These are phyloP conservation scores for Latrodectus elegans DNA, from an alignment of 2,888 invertebrate species.

Conservation along the genomic window DNA sequence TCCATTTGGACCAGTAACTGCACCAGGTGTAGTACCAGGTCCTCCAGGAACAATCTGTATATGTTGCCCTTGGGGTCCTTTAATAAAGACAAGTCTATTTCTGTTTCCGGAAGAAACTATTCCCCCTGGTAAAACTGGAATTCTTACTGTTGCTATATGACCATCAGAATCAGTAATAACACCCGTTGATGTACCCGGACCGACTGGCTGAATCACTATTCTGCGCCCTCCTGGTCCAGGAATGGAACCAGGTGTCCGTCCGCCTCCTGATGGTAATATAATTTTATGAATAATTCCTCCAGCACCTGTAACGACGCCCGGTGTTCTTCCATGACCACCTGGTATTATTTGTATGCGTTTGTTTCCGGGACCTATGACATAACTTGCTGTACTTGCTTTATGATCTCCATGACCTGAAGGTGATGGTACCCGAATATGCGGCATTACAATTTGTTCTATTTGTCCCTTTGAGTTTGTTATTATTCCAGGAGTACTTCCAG, in stretches of 20 bases:
- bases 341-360: neutral
- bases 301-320: neutral
- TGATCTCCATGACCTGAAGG: neutral
- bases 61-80: constrained; percentile 14
- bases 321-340: neutral
- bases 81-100: constrained; percentile 1
- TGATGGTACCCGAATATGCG: neutral
- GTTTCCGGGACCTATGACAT: neutral
- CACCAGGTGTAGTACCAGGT: constrained; percentile 40
- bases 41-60: constrained; percentile 21
- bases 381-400: neutral
- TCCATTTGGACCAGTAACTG: constrained; percentile 21
- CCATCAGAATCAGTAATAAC: constrained; percentile 1
- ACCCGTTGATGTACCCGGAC: constrained; percentile 1
- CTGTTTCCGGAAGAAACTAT: neutral
- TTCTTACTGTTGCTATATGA: neutral
- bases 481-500: constrained; percentile 17
- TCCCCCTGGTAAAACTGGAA: neutral
- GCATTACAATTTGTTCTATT: constrained; percentile 1
- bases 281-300: neutral
- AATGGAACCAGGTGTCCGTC: constrained; percentile 16
- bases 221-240: neutral
- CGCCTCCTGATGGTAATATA: neutral
- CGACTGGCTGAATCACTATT: neutral
- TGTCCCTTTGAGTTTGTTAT: constrained; percentile 11